Percentiles rank a stretch among this genome's conserved stretches.
These are phyloP conservation scores for Mimumesa dahlbomi DNA, from an alignment of 2,888 invertebrate genomes.

Conservation along the genomic window DNA sequence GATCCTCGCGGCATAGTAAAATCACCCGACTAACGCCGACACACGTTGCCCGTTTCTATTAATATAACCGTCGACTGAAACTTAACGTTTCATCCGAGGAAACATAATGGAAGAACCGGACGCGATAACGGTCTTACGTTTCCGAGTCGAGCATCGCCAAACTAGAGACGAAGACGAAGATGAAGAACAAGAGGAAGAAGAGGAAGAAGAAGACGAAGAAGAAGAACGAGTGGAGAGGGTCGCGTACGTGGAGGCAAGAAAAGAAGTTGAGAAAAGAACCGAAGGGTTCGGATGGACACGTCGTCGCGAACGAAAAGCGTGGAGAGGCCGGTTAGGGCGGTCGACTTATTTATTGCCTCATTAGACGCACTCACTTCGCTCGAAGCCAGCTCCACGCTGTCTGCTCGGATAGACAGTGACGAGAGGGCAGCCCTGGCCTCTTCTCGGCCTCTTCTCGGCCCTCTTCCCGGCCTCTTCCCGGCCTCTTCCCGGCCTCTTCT, in stretches of 20 bases:
- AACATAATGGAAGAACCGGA: slow-evolving; percentile 1
- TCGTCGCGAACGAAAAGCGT: slow-evolving; percentile 78
- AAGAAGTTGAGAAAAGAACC: slow-evolving; percentile 64
- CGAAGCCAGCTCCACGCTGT: slow-evolving; percentile 79
- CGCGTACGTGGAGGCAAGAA: slow-evolving; percentile 63
- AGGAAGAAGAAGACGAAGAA: background rate
- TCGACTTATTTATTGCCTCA: slow-evolving; percentile 80
- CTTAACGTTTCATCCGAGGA: no score
- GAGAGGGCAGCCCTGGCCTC: slow-evolving; percentile 74
- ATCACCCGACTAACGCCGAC: no score
- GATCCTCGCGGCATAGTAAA: no score
- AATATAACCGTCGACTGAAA: no score
- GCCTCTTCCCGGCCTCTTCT: slow-evolving; percentile 60
- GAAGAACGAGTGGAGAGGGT: slow-evolving; percentile 36
- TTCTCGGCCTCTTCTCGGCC: no score
- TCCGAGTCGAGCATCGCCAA: no score
- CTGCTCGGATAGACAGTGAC: slow-evolving; percentile 80
- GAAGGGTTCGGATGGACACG: slow-evolving; percentile 78
- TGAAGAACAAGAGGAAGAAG: background rate
- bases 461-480: no score
- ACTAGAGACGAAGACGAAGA: no score
- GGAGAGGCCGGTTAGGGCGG: slow-evolving; percentile 79
- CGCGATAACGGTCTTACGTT: no score
- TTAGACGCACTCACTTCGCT: slow-evolving; percentile 80
- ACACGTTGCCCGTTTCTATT: no score